Percentiles rank a stretch among this genome's conserved stretches.
phyloP scores from a whole-genome alignment of 2,113 vertebrate genomes.

The Muntiacus muntjak region DNA sequence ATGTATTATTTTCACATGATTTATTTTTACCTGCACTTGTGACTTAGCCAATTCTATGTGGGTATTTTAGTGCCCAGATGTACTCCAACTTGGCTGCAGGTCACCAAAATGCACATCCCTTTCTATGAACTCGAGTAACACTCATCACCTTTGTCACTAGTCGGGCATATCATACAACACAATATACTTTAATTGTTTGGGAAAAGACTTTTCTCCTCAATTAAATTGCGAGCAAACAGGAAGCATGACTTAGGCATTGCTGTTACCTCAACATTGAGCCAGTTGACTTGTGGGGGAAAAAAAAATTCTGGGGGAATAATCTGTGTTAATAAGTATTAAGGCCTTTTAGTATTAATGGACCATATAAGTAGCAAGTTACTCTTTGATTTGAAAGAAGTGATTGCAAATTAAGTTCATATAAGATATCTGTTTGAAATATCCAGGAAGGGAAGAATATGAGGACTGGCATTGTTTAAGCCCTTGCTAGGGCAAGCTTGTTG shows the following conservation, averaged over 20 bases:
- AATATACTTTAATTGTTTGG: not conserved
- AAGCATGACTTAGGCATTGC: not conserved
- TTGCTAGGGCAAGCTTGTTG: not conserved
- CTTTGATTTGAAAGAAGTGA: not conserved
- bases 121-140: not conserved
- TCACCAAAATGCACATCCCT: not conserved
- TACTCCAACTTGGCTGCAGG: not conserved
- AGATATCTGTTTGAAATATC: no score
- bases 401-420: not conserved
- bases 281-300: not conserved
- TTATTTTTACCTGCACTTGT: not conserved
- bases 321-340: not conserved
- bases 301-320: not conserved
- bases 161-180: accelerated
- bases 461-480: not conserved
- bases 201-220: not conserved
- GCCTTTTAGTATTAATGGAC: not conserved
- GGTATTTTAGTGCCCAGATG: not conserved
- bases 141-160: not conserved
- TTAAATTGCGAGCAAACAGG: not conserved
- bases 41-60: not conserved
- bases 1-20: not conserved
- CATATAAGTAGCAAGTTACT: no score
- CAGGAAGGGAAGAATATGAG: no score
- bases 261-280: not conserved